These are phyloP conservation scores for Palaemon carinicauda DNA, from an alignment of 1,140 invertebrate genomes.

Conservation along the genomic window DNA sequence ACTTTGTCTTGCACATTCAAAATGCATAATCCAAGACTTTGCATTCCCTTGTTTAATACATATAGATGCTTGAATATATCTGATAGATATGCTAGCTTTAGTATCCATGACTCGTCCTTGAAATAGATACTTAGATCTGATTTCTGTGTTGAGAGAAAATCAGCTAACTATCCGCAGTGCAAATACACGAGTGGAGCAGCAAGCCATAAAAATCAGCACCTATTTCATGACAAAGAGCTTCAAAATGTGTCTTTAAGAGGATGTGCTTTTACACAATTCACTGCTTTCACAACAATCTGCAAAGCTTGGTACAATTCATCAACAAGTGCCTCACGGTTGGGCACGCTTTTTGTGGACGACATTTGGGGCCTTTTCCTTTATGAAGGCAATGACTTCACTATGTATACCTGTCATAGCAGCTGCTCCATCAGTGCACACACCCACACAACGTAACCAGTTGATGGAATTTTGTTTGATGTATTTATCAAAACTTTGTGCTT, in stretches of 20 bases:
- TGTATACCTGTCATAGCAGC: slow-evolving; percentile 20
- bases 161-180: slow-evolving; percentile 3
- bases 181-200: slow-evolving; percentile 18
- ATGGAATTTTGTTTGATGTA: slow-evolving; percentile 3
- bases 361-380: background rate
- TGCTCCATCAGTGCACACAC: slow-evolving; percentile 4
- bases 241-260: slow-evolving; percentile 21
- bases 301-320: slow-evolving; percentile 25
- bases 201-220: slow-evolving; percentile 19
- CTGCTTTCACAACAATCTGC: slow-evolving; percentile 15
- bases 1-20: slow-evolving; percentile 29
- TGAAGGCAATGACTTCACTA: slow-evolving; percentile 12
- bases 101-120: background rate
- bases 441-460: background rate
- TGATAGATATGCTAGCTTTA: slow-evolving; percentile 13
- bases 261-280: slow-evolving; percentile 6
- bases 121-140: slow-evolving; percentile 14
- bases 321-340: slow-evolving; percentile 15
- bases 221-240: slow-evolving; percentile 11
- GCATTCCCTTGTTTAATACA: slow-evolving; percentile 20
- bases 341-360: slow-evolving; percentile 8
- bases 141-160: too few species aligned
- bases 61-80: background rate
- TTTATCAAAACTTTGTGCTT: background rate
- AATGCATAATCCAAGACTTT: slow-evolving; percentile 13